Evolutionary conservation across 2,113 vertebrate genomes (phyloP).

Genomic region (Xenopus laevis): DNA sequence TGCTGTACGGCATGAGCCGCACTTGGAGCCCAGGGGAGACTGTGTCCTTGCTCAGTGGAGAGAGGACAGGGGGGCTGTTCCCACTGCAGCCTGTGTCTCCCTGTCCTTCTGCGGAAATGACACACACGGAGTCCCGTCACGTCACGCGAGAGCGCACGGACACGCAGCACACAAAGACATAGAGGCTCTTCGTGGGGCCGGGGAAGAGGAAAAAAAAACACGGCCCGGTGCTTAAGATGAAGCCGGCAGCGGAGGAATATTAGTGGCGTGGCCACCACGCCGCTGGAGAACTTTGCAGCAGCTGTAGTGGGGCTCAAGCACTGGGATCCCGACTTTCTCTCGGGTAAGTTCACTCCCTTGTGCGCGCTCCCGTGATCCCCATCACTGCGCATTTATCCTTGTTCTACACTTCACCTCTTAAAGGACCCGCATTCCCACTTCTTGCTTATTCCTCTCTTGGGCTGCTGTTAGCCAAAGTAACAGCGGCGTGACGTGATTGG

Average conservation of each 20-base stretch:
- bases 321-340: constrained; percentile 34
- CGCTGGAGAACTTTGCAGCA: constrained; percentile 14
- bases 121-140: constrained; percentile 81
- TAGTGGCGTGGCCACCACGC: background rate
- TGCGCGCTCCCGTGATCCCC: no score
- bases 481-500: no score
- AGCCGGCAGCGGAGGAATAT: background rate
- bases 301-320: constrained; percentile 30
- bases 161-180: constrained; percentile 63
- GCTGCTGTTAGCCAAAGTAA: background rate
- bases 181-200: constrained; percentile 49
- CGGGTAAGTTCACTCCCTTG: constrained; percentile 6
- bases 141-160: constrained; percentile 85
- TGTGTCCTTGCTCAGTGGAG: constrained; percentile 13
- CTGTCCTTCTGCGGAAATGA: constrained; percentile 90
- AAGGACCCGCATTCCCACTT: no score
- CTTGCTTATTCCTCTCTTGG: no score
- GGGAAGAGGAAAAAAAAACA: constrained; percentile 32
- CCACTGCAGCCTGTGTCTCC: constrained; percentile 18
- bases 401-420: no score
- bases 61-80: constrained; percentile 40
- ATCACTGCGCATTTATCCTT: no score
- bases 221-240: constrained; percentile 53
- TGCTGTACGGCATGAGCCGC: no score
- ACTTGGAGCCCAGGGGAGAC: background rate